Percentiles rank a stretch among this genome's conserved stretches.
phyloP scores from a whole-genome alignment of 1,140 invertebrate species.

The Drosophila insularis region DNA sequence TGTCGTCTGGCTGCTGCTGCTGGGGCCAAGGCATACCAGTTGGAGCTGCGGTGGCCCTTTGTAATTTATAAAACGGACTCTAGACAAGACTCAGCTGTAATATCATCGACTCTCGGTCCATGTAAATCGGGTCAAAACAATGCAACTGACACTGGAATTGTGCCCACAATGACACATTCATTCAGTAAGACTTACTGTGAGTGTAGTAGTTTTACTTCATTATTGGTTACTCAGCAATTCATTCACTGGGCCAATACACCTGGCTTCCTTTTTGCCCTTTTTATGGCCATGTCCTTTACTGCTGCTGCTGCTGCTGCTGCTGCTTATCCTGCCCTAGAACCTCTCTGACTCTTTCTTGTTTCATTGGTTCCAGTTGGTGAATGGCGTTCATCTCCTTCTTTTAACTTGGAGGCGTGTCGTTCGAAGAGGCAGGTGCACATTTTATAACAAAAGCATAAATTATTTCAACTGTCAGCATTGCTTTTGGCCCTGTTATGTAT shows the following conservation, averaged over 20 bases:
- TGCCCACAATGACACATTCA: conserved; percentile 68
- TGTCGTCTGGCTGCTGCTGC: conserved; percentile 27
- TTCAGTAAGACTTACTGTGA: conserved; percentile 24
- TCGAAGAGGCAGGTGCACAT: conserved; percentile 59
- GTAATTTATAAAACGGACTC: conserved; percentile 72
- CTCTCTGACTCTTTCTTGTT: conserved; percentile 7
- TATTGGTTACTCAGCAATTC: conserved; percentile 81
- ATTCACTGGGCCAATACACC: conserved; percentile 71
- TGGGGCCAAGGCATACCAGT: neutral
- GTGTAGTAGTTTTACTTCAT: conserved; percentile 74
- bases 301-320: conserved; percentile 54
- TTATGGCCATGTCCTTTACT: conserved; percentile 2
- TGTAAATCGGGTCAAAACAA: conserved; percentile 81
- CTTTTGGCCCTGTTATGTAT: conserved; percentile 42
- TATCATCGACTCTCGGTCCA: conserved; percentile 49
- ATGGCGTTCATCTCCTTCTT: conserved; percentile 31
- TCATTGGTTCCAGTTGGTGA: conserved; percentile 52
- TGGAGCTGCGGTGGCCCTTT: conserved; percentile 49
- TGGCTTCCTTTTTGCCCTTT: conserved; percentile 58
- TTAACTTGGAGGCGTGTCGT: conserved; percentile 24
- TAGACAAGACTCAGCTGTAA: conserved; percentile 22
- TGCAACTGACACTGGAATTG: conserved; percentile 79
- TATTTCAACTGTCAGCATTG: conserved; percentile 78
- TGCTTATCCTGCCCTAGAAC: conserved; percentile 64
- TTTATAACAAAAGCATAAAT: conserved; percentile 79